Base-by-base conservation (phyloP, 2,797 vertebrate species). In the Bucorvus abyssinicus region DNA sequence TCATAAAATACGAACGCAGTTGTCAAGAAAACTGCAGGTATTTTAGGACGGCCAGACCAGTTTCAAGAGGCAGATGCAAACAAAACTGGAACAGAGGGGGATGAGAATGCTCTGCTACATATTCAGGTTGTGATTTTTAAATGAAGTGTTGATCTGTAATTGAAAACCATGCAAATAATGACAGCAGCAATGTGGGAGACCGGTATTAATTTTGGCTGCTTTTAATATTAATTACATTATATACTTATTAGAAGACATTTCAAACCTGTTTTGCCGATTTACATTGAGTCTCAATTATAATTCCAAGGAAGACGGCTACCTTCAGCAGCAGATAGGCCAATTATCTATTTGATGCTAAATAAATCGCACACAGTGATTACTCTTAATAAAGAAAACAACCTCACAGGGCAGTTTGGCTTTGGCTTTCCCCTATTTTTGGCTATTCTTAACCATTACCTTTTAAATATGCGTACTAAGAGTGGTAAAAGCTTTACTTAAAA, bases 141-240 rank as follows among this genome's bases (percentile, higher is more conserved):
- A 92, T 64, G 1, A 89, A 94, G 83, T 74, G 78, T 84, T 95
- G 88, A 91, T 90, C 89, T 84, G 59, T 67, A 91, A 88, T 95
- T 81, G 80, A 88, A 94, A 94, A 91, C 90, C 85, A 96, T 94
- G 91, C 90, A 96, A 96, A 94, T 96, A 77, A 84, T 20, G 32
- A 74, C 40, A 89, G 53, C 40, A 86, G 83, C 87, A 60, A 87
- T 84, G 88, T 87, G 90, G 93, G 86, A 96, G 87, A 90, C 49
- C 87, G 56, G 24, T 89, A 61, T 74, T 94, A 91, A 94, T 53
- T 96, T 91, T 85, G 94, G 88, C 91, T 90, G 55, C 45, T 94
- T 96, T 95, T 76, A 94, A 87, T 95, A 96, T 91, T 90, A 94
- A 95, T 87, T 87, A 69, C 18, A n/a, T 59, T 67, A 67, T 74